Conservation (phyloP, 2,797 vertebrate genomes). For the Rallus crepitans region DNA sequence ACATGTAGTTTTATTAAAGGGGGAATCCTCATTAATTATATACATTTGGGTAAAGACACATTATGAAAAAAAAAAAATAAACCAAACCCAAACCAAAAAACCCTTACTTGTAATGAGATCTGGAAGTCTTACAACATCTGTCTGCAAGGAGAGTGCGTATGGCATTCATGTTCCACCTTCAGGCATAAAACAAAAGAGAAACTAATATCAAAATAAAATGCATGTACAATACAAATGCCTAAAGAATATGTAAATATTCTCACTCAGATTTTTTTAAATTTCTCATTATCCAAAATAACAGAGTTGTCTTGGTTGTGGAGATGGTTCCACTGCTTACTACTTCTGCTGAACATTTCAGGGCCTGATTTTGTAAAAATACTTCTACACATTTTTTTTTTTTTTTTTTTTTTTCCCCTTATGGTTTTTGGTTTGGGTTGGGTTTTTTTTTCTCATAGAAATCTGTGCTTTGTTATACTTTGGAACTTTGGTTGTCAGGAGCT, state of each 20-base stretch:
- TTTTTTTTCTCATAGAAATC: background rate
- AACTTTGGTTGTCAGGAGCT: fast-evolving
- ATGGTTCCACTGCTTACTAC: background rate
- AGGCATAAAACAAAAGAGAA: background rate
- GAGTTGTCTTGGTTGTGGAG: background rate
- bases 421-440: too few relatives aligned
- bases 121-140: background rate
- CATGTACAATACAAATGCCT: background rate
- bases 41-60: background rate
- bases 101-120: background rate
- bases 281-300: background rate
- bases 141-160: background rate
- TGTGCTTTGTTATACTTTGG: background rate
- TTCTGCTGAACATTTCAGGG: background rate
- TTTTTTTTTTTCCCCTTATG: background rate
- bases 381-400: background rate
- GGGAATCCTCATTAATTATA: background rate
- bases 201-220: background rate
- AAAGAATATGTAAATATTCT: background rate
- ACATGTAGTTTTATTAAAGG: background rate
- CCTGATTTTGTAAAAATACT: background rate
- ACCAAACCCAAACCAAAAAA: too few relatives aligned
- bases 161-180: background rate
- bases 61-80: background rate
- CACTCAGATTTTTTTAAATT: background rate